Conservation (phyloP, 2,797 vertebrate genomes). For the Oceanodroma leucorhoa region DNA sequence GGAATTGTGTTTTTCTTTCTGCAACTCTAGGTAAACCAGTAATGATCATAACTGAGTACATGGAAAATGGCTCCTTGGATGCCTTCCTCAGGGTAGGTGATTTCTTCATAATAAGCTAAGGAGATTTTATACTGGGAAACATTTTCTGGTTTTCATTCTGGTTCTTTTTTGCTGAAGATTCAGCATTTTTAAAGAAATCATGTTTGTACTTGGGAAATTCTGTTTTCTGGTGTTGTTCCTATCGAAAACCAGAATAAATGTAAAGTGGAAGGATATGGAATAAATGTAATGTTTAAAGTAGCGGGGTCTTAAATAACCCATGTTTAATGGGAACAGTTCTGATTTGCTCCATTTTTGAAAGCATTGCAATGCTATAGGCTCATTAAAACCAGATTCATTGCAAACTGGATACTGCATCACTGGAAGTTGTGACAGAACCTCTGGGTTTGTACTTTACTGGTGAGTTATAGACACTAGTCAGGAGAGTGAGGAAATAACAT, state of each 20-base stretch:
- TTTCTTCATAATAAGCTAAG: conserved; percentile 41
- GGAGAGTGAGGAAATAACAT: conserved; percentile 32
- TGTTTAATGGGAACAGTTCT: conserved; percentile 31
- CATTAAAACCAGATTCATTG: conserved; percentile 63
- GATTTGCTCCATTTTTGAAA: conserved; percentile 45
- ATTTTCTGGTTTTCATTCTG: not conserved
- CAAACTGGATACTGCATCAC: conserved; percentile 19
- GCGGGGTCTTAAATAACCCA: conserved; percentile 52
- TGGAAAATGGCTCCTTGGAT: conserved; percentile 98
- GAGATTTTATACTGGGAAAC: not conserved
- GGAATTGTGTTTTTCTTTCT: conserved; percentile 73
- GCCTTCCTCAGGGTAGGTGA: conserved; percentile 95
- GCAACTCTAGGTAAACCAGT: conserved; percentile 92
- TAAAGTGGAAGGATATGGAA: not conserved
- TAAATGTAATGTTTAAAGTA: conserved; percentile 30
- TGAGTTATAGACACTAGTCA: conserved; percentile 61
- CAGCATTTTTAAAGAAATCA: not conserved
- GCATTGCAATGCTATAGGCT: conserved; percentile 3
- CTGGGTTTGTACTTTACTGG: not conserved
- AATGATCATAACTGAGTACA: conserved; percentile 99
- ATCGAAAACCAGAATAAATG: not conserved
- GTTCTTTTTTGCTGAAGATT: not conserved
- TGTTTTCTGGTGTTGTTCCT: not conserved
- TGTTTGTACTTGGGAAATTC: not conserved
- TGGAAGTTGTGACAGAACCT: conserved; percentile 37